Evolutionary conservation across 2,113 vertebrate species (phyloP).

Genomic region (Amphiprion ocellaris): DNA sequence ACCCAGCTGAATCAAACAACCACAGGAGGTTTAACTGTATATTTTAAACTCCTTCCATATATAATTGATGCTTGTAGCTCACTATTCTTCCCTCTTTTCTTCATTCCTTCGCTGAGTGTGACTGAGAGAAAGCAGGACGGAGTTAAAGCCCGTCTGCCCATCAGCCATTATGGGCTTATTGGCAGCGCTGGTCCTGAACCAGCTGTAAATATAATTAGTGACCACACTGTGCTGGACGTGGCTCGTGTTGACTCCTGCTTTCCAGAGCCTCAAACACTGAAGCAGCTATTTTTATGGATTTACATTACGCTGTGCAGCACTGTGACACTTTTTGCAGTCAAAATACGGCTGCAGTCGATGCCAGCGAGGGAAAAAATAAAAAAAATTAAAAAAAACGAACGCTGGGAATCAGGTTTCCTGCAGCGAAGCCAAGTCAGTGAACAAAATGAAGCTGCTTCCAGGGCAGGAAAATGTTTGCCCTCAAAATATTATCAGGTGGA

Average conservation of each 20-base stretch:
- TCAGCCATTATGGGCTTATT: slow-evolving; percentile 55
- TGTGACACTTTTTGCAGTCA: slow-evolving; percentile 42
- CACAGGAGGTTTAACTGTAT: too few relatives aligned
- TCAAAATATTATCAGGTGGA: slow-evolving; percentile 56
- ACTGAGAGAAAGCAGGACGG: background rate
- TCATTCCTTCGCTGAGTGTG: too few relatives aligned
- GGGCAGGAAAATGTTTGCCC: slow-evolving; percentile 39
- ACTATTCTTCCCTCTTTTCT: too few relatives aligned
- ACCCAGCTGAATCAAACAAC: too few relatives aligned
- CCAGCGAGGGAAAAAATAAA: slow-evolving; percentile 3
- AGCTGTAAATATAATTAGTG: slow-evolving; percentile 75
- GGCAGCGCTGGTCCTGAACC: slow-evolving; percentile 59
- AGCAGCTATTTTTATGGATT: slow-evolving; percentile 39
- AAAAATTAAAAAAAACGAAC: background rate
- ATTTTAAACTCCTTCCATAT: too few relatives aligned
- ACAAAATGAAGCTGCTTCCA: slow-evolving; percentile 44
- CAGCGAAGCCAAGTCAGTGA: slow-evolving; percentile 48
- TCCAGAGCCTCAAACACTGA: slow-evolving; percentile 51
- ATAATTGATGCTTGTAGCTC: too few relatives aligned
- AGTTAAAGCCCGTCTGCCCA: slow-evolving; percentile 16
- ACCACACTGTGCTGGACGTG: slow-evolving; percentile 58
- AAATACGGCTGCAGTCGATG: slow-evolving; percentile 37
- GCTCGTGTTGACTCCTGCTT: slow-evolving; percentile 60
- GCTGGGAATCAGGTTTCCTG: slow-evolving; percentile 57
- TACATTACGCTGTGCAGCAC: slow-evolving; percentile 35